Percentiles rank a stretch among this genome's conserved stretches.
These are phyloP conservation scores for Melanargia galathea DNA, from an alignment of 2,888 invertebrate genomes.

Conservation along the genomic window DNA sequence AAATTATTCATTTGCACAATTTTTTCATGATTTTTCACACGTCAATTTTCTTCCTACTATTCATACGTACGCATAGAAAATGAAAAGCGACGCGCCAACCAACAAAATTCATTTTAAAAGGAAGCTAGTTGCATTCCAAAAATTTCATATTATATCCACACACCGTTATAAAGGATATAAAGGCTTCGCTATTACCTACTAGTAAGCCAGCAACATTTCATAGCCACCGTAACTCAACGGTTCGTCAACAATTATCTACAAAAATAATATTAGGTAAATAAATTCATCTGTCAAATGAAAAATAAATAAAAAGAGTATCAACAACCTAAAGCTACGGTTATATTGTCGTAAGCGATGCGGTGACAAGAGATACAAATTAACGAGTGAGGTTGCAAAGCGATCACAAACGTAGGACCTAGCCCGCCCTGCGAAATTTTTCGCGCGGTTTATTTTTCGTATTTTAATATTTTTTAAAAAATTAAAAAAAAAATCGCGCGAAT, in stretches of 20 bases:
- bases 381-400: constrained; percentile 11
- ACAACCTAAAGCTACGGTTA: constrained; percentile 38
- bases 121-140: constrained; percentile 55
- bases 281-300: constrained; percentile 57
- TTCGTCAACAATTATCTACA: constrained; percentile 43
- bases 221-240: constrained; percentile 54
- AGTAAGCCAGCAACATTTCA: constrained; percentile 52
- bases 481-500: no score
- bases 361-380: neutral
- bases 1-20: neutral
- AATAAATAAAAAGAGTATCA: constrained; percentile 53
- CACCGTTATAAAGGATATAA: no score
- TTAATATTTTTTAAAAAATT: no score
- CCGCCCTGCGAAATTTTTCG: no score
- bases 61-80: neutral
- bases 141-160: constrained; percentile 44
- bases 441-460: no score
- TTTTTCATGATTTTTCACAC: neutral
- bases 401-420: neutral
- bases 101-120: constrained; percentile 49
- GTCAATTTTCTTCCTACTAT: neutral
- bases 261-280: constrained; percentile 57
- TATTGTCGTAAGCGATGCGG: constrained; percentile 23
- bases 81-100: constrained; percentile 57
- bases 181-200: constrained; percentile 29